Evolutionary conservation across 2,797 vertebrate genomes (phyloP).

Genomic region (Tadarida brasiliensis): DNA sequence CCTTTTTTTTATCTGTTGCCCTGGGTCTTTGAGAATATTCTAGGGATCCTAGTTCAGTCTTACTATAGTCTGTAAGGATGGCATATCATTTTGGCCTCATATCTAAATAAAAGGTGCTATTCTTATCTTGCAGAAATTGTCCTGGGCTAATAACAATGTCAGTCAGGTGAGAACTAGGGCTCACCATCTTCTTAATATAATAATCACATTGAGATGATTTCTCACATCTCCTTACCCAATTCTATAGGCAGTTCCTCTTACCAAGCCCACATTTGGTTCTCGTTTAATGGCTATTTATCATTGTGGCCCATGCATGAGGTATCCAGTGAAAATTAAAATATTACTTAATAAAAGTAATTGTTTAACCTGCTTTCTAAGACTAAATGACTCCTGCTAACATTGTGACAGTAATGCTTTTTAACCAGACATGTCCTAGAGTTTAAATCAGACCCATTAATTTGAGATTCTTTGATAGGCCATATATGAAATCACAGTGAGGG

Average conservation of each 20-base stretch:
- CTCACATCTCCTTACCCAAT: not conserved
- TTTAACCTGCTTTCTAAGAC: conserved; percentile 47
- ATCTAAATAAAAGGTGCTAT: conserved; percentile 30
- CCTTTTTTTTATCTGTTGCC: not conserved
- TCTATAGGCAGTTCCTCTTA: not conserved
- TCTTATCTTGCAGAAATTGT: conserved; percentile 19
- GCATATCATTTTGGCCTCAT: conserved; percentile 31
- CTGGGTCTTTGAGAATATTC: conserved; percentile 4
- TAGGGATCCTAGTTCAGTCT: conserved; percentile 18
- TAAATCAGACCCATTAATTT: conserved; percentile 23
- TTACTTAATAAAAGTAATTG: conserved; percentile 35
- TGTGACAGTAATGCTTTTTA: conserved; percentile 40
- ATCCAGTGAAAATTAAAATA: not conserved
- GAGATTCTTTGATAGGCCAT: conserved; percentile 3
- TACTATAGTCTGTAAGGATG: not conserved
- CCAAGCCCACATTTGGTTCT: not conserved
- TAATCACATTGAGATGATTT: not conserved
- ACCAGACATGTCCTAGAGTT: not conserved
- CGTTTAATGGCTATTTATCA: not conserved
- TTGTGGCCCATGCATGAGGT: not conserved
- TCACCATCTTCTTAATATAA: not conserved
- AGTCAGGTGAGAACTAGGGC: not conserved
- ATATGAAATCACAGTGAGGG: not conserved
- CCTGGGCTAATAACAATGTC: not conserved
- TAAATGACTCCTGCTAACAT: not conserved